These are phyloP conservation scores for Limanda limanda DNA, from an alignment of 2,113 vertebrate genomes.

Conservation along the genomic window DNA sequence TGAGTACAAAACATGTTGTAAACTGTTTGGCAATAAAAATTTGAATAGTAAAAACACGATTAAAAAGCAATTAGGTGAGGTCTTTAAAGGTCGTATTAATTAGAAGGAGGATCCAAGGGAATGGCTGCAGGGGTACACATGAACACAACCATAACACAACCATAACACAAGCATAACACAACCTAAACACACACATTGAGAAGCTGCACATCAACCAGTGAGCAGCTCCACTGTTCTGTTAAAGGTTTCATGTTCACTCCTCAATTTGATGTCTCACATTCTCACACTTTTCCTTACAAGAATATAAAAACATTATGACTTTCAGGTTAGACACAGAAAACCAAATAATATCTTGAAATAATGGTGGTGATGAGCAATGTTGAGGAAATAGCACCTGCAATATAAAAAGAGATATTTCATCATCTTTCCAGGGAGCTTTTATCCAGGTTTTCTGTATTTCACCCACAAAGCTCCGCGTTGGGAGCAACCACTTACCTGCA, in stretches of 20 bases:
- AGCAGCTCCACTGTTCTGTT: not conserved
- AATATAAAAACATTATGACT: not conserved
- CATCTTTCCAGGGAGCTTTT: too few species aligned
- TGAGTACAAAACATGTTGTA: not conserved
- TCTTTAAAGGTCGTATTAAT: constrained; percentile 27
- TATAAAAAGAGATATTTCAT: too few species aligned
- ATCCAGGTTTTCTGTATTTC: too few species aligned
- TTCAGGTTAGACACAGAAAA: not conserved
- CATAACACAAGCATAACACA: too few species aligned
- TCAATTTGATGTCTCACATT: not conserved
- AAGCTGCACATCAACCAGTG: constrained; percentile 3
- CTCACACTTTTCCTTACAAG: not conserved
- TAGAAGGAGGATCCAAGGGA: constrained; percentile 22
- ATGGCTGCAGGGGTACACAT: not conserved
- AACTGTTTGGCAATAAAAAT: constrained; percentile 12
- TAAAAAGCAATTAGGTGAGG: constrained; percentile 18
- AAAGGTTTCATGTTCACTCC: not conserved
- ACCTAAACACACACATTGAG: not conserved
- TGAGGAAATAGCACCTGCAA: too few species aligned
- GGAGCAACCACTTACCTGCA: too few species aligned
- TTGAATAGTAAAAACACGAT: not conserved
- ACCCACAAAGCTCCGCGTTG: too few species aligned
- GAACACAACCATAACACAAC: not conserved
- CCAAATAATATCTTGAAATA: too few species aligned
- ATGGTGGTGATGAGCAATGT: too few species aligned